phyloP scores from a whole-genome alignment of 2,113 vertebrate genomes.

The Mastomys natalensis region DNA sequence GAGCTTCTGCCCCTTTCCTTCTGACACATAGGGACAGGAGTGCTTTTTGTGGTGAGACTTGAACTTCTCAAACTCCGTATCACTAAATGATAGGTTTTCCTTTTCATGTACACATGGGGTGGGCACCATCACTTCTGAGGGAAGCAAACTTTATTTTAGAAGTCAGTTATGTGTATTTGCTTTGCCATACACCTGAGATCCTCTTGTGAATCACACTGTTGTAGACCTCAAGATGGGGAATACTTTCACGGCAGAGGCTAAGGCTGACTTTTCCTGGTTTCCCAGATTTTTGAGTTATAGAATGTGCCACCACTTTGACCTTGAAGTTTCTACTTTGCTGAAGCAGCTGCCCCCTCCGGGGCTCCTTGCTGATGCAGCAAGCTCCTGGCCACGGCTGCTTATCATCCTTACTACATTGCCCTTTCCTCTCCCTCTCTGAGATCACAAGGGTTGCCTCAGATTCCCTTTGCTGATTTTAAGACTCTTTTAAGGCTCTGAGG shows the following conservation, averaged over 20 bases:
- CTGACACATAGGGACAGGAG: neutral
- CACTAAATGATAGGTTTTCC: neutral
- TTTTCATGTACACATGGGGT: neutral
- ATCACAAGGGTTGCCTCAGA: neutral
- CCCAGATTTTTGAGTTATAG: neutral
- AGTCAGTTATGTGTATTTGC: neutral
- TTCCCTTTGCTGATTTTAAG: neutral
- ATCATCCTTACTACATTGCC: neutral
- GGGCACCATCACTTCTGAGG: neutral
- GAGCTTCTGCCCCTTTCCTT: neutral
- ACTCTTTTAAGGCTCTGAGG: neutral
- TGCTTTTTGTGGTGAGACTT: neutral
- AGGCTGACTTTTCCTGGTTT: neutral
- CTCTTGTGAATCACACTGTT: fast-evolving
- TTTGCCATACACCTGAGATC: neutral
- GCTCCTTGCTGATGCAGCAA: neutral
- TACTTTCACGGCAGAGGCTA: neutral
- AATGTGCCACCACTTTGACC: neutral
- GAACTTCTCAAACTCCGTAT: neutral
- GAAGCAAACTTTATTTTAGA: neutral
- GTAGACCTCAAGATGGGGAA: neutral
- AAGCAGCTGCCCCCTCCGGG: neutral
- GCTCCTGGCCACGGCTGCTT: neutral
- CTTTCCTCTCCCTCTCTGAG: neutral
- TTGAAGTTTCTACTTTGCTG: neutral